Conservation (phyloP, 2,797 vertebrate species). For the Bradypodion ventrale region DNA sequence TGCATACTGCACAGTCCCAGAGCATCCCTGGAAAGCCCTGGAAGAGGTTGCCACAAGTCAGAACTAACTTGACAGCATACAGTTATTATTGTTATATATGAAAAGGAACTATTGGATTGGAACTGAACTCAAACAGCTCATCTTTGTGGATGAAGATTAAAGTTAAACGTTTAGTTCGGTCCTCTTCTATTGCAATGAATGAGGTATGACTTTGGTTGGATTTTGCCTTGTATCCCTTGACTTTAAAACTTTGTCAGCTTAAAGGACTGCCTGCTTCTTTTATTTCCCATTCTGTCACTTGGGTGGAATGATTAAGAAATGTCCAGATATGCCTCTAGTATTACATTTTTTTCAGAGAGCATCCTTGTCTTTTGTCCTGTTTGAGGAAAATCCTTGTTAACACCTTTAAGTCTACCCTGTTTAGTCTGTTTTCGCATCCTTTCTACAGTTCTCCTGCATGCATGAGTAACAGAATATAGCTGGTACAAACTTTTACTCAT, state of each 20-base stretch:
- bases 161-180: neutral
- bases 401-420: slow-evolving; percentile 45
- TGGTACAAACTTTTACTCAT: slow-evolving; percentile 56
- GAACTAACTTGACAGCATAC: too few species aligned
- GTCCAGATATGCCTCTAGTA: neutral
- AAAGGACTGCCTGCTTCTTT: neutral
- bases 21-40: too few species aligned
- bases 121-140: neutral
- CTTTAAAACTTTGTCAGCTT: neutral
- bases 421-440: slow-evolving; percentile 57
- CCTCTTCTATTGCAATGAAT: neutral
- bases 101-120: neutral
- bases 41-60: too few species aligned
- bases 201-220: neutral
- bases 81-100: too few species aligned
- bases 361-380: slow-evolving; percentile 20
- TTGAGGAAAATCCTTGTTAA: slow-evolving; percentile 48
- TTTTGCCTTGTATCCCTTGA: neutral
- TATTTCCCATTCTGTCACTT: neutral
- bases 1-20: too few species aligned
- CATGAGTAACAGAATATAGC: slow-evolving; percentile 57
- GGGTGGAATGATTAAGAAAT: neutral
- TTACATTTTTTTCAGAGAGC: slow-evolving; percentile 6
- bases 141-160: neutral
- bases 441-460: slow-evolving; percentile 36